phyloP scores from a whole-genome alignment of 2,888 invertebrate genomes.

The Phalangium opilio region DNA sequence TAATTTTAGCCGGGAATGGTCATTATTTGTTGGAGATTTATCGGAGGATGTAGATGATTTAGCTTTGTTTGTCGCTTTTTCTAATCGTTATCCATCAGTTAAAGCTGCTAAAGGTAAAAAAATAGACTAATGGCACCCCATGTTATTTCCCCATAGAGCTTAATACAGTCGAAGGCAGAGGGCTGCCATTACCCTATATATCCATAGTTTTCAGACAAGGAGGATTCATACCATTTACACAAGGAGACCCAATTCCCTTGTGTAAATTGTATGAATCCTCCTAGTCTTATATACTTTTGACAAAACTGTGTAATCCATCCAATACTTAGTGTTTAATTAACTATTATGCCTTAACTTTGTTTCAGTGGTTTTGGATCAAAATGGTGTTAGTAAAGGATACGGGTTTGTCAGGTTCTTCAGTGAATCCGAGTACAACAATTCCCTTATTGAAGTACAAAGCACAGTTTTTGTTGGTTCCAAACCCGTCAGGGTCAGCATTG shows the following conservation, averaged over 20 bases:
- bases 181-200: no score
- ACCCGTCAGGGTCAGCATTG: conserved; percentile 78
- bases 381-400: conserved; percentile 85
- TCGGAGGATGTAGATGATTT: conserved; percentile 89
- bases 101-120: conserved; percentile 73
- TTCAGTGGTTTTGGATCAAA: conserved; percentile 69
- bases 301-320: no score
- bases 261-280: neutral
- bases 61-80: conserved; percentile 76
- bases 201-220: no score
- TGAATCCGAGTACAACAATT: conserved; percentile 68
- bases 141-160: neutral
- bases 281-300: no score
- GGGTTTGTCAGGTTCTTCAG: conserved; percentile 89
- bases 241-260: no score
- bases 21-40: conserved; percentile 90
- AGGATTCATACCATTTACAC: no score
- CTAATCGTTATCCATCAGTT: conserved; percentile 76
- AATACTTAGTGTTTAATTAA: no score
- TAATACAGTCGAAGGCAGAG: no score
- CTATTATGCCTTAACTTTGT: conserved; percentile 11
- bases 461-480: conserved; percentile 73
- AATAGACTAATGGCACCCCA: neutral
- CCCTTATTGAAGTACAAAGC: conserved; percentile 83
- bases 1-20: conserved; percentile 49